These are phyloP conservation scores for Luehdorfia chinensis DNA, from an alignment of 1,140 invertebrate genomes.

Conservation along the genomic window DNA sequence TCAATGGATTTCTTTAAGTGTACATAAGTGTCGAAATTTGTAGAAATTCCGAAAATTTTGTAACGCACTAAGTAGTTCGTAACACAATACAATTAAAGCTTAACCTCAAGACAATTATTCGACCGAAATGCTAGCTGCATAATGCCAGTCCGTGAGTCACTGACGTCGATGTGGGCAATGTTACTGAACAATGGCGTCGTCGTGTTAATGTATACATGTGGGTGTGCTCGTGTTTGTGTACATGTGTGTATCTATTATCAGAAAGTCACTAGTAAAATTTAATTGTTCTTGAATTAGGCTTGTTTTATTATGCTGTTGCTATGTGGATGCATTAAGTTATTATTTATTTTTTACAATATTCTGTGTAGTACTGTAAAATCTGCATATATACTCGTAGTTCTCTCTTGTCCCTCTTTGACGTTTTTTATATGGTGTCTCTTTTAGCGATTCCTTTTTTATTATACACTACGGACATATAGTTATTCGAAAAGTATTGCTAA, in stretches of 20 bases:
- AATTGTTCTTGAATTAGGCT: background rate
- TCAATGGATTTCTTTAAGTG: too few species aligned
- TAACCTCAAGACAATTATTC: constrained; percentile 17
- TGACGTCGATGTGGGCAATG: background rate
- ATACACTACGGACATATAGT: too few species aligned
- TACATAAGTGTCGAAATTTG: too few species aligned
- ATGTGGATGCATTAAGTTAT: too few species aligned
- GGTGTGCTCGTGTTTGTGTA: background rate
- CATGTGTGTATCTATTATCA: background rate
- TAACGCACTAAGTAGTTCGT: too few species aligned
- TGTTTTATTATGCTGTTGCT: too few species aligned
- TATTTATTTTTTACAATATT: background rate
- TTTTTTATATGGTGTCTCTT: too few species aligned
- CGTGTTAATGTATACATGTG: background rate
- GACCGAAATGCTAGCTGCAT: constrained; percentile 13
- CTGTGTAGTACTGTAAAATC: background rate
- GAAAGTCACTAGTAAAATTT: background rate
- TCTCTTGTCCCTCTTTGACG: background rate
- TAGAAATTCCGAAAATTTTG: too few species aligned
- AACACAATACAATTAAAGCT: constrained; percentile 11
- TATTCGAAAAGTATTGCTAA: too few species aligned
- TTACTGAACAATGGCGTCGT: constrained; percentile 1
- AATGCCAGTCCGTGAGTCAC: constrained; percentile 13
- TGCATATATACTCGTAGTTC: too few species aligned
- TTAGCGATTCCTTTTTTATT: too few species aligned